Evolutionary conservation across 2,113 vertebrate species (phyloP).

Genomic region (Tenebrosternarchus preto): DNA sequence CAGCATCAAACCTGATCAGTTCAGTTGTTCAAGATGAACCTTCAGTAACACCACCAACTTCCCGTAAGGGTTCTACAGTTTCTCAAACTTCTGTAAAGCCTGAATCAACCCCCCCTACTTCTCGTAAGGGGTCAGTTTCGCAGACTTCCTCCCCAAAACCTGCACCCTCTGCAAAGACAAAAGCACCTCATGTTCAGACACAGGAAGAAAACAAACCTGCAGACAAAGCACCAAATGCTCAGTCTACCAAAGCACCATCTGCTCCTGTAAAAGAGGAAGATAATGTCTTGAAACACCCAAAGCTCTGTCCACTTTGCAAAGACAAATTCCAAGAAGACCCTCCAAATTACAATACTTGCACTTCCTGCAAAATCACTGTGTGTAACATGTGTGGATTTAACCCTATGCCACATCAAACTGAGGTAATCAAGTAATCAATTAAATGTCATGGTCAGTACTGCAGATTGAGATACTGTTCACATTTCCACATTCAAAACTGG

Average conservation of each 20-base stretch:
- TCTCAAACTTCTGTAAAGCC: conserved; percentile 39
- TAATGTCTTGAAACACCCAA: conserved; percentile 40
- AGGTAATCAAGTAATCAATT: conserved; percentile 35
- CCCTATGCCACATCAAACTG: conserved; percentile 64
- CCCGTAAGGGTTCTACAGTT: conserved; percentile 37
- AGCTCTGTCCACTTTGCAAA: conserved; percentile 88
- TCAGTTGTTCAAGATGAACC: conserved; percentile 43
- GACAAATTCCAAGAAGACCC: conserved; percentile 80
- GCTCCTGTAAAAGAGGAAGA: conserved; percentile 56
- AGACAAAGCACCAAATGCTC: conserved; percentile 58
- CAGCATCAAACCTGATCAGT: conserved; percentile 49
- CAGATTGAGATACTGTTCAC: no score
- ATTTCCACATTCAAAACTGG: no score
- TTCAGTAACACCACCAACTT: conserved; percentile 29
- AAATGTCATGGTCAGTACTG: no score
- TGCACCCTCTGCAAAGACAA: conserved; percentile 20
- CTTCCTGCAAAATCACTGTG: conserved; percentile 85
- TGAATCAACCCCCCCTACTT: conserved; percentile 32
- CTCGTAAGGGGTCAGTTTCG: conserved; percentile 27
- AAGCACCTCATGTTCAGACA: conserved; percentile 13
- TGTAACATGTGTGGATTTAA: conserved; percentile 97
- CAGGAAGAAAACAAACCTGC: conserved; percentile 64
- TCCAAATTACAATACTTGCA: conserved; percentile 86
- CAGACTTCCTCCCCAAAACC: conserved; percentile 1
- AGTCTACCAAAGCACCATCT: conserved; percentile 56